Base-by-base conservation (phyloP, 2,888 invertebrate genomes). In the Meganola albula region DNA sequence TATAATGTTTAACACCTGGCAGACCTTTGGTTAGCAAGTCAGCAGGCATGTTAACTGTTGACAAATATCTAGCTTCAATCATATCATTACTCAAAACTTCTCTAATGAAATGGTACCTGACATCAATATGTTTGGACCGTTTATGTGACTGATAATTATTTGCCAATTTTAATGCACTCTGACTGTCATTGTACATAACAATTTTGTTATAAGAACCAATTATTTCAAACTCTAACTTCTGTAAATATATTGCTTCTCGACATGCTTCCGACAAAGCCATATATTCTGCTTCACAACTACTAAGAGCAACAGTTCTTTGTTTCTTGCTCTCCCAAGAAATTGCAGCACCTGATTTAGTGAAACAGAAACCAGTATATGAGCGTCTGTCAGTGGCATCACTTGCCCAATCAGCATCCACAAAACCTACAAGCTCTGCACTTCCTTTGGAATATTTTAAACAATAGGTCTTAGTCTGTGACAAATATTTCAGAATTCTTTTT, bases 331-430 rank as follows among this genome's bases (percentile, higher is more conserved):
- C 46, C 40, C 37, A 48, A 20, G 41, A 40, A 9, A 48, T 34
- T 20, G 39, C 34, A 32, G 32, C 10, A 30, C 37, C 31, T 12
- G 37, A 40, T 12, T 14, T 43, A 11, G n/a, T 31, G 37, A 53
- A 48, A 26, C 33, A 42, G 14, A 32, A 27, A 9, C 46, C 48
- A 24, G 48, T 40, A 25, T 48, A 48, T 18, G 48, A 48, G 14
- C 14, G 30, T 23, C 44, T 44, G 37, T 38, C 38, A 3, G 10
- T 2, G 24, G 26, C n/a, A 9, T 34, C 22, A 16, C 8, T 32
- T 0, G 30, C 44, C 48, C 48, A 51, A 40, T 48, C 51, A 12
- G 46, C 46, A 44, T 46, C 48, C 12, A 42, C 42, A 44, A 30
- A 47, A 10, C 44, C 44, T 23, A 10, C 29, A 23, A 45, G 24